These are phyloP conservation scores for Liodrosophila aerea DNA, from an alignment of 2,888 invertebrate species.

Conservation along the genomic window DNA sequence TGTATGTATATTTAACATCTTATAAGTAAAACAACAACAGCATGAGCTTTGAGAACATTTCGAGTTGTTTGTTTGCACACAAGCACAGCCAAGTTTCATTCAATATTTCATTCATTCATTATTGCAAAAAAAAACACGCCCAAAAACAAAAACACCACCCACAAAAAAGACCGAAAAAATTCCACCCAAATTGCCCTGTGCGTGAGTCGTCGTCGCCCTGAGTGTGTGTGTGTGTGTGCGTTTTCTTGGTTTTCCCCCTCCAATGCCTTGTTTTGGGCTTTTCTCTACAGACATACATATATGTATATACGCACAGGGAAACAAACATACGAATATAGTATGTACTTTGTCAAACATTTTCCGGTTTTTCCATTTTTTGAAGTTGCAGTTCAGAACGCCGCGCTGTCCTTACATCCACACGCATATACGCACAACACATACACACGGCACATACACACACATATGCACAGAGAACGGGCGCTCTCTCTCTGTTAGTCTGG, in stretches of 20 bases:
- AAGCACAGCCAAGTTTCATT: slow-evolving; percentile 56
- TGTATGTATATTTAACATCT: not conserved
- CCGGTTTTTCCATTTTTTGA: slow-evolving; percentile 76
- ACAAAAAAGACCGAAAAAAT: slow-evolving; percentile 23
- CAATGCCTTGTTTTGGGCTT: slow-evolving; percentile 45
- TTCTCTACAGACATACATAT: slow-evolving; percentile 37
- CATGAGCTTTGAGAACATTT: slow-evolving; percentile 21
- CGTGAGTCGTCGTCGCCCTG: slow-evolving; percentile 33
- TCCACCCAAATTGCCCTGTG: slow-evolving; percentile 43
- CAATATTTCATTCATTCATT: slow-evolving; percentile 63
- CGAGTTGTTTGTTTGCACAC: slow-evolving; percentile 24
- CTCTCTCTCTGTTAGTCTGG: slow-evolving; percentile 16
- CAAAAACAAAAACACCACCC: slow-evolving; percentile 50
- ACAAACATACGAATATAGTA: slow-evolving; percentile 2
- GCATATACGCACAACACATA: slow-evolving; percentile 19
- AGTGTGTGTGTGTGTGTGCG: slow-evolving; percentile 16
- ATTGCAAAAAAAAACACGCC: slow-evolving; percentile 31
- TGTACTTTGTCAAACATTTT: slow-evolving; percentile 66
- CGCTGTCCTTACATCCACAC: slow-evolving; percentile 48
- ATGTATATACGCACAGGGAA: slow-evolving; percentile 6
- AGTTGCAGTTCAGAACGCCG: slow-evolving; percentile 58
- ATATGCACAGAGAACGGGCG: slow-evolving; percentile 29
- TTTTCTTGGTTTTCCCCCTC: slow-evolving; percentile 36
- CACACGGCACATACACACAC: slow-evolving; percentile 12
- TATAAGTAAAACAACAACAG: slow-evolving; percentile 20